Percentiles rank a stretch among this genome's conserved stretches.
Conservation (phyloP, 2,113 vertebrate genomes). For the Bostrychus sinensis region DNA sequence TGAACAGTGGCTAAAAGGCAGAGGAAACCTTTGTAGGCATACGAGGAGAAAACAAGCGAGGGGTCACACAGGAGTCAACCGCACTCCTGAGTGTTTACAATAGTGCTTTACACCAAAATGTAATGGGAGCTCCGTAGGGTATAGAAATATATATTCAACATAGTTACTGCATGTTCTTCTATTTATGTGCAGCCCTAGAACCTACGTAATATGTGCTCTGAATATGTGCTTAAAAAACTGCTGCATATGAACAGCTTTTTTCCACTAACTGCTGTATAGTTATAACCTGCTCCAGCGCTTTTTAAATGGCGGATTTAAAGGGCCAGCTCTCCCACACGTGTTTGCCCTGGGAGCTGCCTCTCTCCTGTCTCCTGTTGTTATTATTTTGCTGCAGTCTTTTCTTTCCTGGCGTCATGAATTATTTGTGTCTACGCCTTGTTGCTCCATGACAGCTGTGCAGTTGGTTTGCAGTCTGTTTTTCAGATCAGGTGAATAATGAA, state of each 20-base stretch:
- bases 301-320: constrained; percentile 12
- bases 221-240: too few species aligned
- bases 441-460: constrained; percentile 81
- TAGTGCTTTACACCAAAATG: too few species aligned
- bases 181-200: too few species aligned
- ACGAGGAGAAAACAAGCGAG: too few species aligned
- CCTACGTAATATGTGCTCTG: too few species aligned
- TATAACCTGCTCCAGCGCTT: background rate
- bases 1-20: too few species aligned
- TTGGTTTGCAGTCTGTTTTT: constrained; percentile 80
- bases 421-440: constrained; percentile 77
- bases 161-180: too few species aligned
- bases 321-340: constrained; percentile 36
- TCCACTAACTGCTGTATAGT: background rate
- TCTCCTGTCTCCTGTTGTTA: constrained; percentile 59
- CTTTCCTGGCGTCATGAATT: constrained; percentile 78
- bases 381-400: constrained; percentile 73
- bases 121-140: too few species aligned
- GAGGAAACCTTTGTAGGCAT: too few species aligned
- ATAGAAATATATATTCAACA: too few species aligned
- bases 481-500: constrained; percentile 84
- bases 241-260: background rate
- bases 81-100: too few species aligned
- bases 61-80: too few species aligned
- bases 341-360: constrained; percentile 50